These are phyloP conservation scores for Leptoclinus maculatus DNA, from an alignment of 2,797 vertebrate genomes.

Conservation along the genomic window DNA sequence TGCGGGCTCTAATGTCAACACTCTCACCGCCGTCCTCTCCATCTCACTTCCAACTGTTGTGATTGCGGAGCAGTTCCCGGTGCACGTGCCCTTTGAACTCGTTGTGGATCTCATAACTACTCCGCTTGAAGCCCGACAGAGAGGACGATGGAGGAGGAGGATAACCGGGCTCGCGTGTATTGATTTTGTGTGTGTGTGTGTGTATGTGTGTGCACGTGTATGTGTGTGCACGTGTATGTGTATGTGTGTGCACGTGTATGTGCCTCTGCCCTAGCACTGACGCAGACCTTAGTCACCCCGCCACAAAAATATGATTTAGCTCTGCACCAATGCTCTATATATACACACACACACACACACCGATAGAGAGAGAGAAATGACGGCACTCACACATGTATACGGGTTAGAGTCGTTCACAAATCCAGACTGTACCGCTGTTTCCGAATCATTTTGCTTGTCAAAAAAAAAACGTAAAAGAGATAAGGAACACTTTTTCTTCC, in stretches of 20 bases:
- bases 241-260: too few relatives aligned
- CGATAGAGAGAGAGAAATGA: constrained; percentile 16
- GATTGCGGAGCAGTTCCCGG: constrained; percentile 40
- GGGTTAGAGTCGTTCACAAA: neutral
- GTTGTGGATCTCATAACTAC: constrained; percentile 28
- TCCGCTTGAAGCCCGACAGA: constrained; percentile 17
- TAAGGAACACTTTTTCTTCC: neutral
- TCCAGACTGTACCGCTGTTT: neutral
- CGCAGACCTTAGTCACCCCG: constrained; percentile 58
- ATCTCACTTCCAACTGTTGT: constrained; percentile 35
- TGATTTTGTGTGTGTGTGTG: neutral
- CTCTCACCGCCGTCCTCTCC: constrained; percentile 44
- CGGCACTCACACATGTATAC: neutral
- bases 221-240: neutral
- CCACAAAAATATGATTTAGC: constrained; percentile 55
- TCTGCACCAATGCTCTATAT: constrained; percentile 45
- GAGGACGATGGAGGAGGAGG: neutral
- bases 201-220: neutral
- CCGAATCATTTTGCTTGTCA: neutral
- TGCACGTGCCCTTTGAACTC: constrained; percentile 58
- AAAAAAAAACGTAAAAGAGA: constrained; percentile 3
- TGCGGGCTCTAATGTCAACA: constrained; percentile 60
- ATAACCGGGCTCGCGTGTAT: neutral
- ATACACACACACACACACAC: neutral
- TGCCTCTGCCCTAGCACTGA: constrained; percentile 20